These are phyloP conservation scores for Theretra japonica DNA, from an alignment of 2,888 invertebrate species.

Conservation along the genomic window DNA sequence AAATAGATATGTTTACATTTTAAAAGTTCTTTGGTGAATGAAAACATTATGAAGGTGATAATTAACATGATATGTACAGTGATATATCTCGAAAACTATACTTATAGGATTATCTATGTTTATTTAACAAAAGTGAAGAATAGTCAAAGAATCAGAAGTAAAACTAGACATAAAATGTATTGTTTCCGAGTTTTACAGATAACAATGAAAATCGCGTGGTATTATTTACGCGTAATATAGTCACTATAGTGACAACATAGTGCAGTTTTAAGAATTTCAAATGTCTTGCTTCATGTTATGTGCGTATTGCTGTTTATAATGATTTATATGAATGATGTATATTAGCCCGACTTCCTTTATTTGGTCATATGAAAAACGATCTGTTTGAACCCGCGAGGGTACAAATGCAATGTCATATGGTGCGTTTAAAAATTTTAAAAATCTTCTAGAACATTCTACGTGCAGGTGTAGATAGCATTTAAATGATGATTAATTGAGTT, in stretches of 20 bases:
- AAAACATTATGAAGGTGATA: no score
- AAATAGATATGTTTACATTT: no score
- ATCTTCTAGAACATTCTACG: neutral
- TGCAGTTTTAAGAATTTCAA: neutral
- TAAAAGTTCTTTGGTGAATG: no score
- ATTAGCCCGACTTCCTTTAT: constrained; percentile 36
- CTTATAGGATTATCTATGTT: no score
- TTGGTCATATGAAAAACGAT: constrained; percentile 53
- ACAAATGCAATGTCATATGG: neutral
- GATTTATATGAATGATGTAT: neutral
- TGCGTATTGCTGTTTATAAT: neutral
- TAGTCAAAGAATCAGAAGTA: neutral
- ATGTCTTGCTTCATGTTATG: neutral
- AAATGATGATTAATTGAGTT: constrained; percentile 25
- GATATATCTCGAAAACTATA: no score
- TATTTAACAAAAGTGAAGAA: no score
- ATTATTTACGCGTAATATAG: neutral
- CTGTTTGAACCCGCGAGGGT: constrained; percentile 24
- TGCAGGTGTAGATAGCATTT: neutral
- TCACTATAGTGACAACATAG: neutral
- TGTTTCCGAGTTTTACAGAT: neutral
- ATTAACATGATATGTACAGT: no score
- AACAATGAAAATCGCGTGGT: neutral
- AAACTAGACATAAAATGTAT: neutral
- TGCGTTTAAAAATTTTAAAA: constrained; percentile 5